Evolutionary conservation across 2,113 vertebrate genomes (phyloP), one percentile per base, ranked within the genome.

Genomic region (Periophthalmus modestus): DNA sequence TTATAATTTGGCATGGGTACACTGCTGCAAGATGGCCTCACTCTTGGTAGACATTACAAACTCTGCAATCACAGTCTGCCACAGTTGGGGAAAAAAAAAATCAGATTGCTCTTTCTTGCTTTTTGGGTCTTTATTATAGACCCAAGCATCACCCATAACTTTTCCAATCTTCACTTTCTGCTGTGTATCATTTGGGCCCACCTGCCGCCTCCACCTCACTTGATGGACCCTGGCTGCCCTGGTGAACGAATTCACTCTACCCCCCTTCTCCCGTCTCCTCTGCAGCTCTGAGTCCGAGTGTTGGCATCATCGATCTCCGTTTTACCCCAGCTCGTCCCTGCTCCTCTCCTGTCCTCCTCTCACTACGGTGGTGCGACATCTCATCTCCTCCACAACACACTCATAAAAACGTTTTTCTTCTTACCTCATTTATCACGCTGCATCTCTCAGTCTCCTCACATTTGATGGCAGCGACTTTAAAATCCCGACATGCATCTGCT

Each of bases 351-450:
- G 55, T 43, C 36, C 19, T 47, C 48, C 70, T 36, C 57, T 28
- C 66, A 67, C 58, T 57, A 61, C 46, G 59, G 78, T 67, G 33
- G 4, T 65, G 63, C 67, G 68, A 66, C 39, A 71, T 84, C 72
- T 78, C 79, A 83, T 84, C 71, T 79, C 74, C 59, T 82, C 73
- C n/a, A 28, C 72, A 52, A 21, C 61, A 47, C 19, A 77, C 68
- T 57, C 68, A 78, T 81, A 77, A 85, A 85, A 83, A 67, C 72
- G 39, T 67, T 66, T 70, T 74, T 69, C 85, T 73, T 23, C 43
- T 68, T 47, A 15, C 33, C 59, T 87, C 78, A 87, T 87, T 73
- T 55, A 78, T 87, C 86, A 79, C 54, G 65, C 79, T 80, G 80
- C 72, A 79, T 84, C 78, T 77, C 69, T 78, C 67, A 71, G 19